Evolutionary conservation across 2,113 vertebrate genomes (phyloP), one percentile per base, ranked within the genome.

Genomic region (Sminthopsis crassicaudata): DNA sequence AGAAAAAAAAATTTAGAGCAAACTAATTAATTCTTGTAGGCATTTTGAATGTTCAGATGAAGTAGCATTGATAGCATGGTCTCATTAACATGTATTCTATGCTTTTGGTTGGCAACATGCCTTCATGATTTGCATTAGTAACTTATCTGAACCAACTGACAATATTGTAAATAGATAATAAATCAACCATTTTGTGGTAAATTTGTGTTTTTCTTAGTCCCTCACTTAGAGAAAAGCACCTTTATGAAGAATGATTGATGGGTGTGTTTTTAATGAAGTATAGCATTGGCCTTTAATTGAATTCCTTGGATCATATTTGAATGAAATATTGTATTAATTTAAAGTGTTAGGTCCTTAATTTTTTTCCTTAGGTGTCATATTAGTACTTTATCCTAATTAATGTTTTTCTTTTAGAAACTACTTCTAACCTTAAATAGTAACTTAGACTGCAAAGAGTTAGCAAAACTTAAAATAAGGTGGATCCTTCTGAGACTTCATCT

Each of bases 341-440:
- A 67, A 91, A 57, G 27, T 91, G 53, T 53, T 53, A 57, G 55
- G 95, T 9, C 24, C 53, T 93, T 96, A 92, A 36, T 93, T 90
- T 50, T 95, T 93, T 92, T 93, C 89, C 42, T 19, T 90, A 91
- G 90, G 52, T 51, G 46, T 95, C 42, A 53, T 36, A 19, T 91
- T 95, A 97, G 94, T 94, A 46, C 92, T 95, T 95, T 90, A 90
- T 30, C 94, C 96, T 54, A 50, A 93, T 97, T 95, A 91, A 60
- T 91, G 60, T 97, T 97, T 50, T 50, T 96, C 93, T 48, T 96
- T 97, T 76, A 95, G 92, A 94, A 95, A 97, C 93, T 95, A 96
- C 91, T 95, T 97, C 96, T 94, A 96, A 92, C 89, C 46, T 48
- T 94, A 88, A 96, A 84, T 36, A 94, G 67, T 95, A 96, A 90